phyloP scores from a whole-genome alignment of 2,797 vertebrate species.

The Pelochelys cantorii region DNA sequence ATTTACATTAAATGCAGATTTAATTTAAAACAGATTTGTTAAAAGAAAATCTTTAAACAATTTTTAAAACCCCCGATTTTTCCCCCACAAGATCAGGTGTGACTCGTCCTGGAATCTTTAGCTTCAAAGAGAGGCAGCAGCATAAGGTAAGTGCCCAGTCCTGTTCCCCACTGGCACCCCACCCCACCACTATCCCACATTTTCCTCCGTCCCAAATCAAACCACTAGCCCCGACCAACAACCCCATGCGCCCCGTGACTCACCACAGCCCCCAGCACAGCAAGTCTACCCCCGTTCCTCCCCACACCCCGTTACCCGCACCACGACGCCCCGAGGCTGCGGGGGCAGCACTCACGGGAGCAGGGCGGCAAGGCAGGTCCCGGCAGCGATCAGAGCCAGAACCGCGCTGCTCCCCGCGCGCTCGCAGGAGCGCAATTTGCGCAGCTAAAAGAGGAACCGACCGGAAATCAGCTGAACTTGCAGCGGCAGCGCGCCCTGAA shows the following conservation, averaged over 20 bases:
- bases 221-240: neutral
- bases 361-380: rapidly evolving
- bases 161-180: no score
- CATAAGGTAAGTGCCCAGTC: neutral
- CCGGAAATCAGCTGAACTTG: neutral
- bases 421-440: neutral
- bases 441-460: rapidly evolving
- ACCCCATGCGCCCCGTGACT: rapidly evolving
- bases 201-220: neutral
- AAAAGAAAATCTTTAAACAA: neutral
- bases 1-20: neutral
- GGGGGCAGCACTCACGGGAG: no score
- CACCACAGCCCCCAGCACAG: no score
- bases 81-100: no score
- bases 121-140: neutral
- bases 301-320: no score
- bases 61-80: neutral
- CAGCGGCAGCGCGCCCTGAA: neutral
- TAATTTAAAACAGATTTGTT: neutral
- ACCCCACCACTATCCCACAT: neutral
- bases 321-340: no score
- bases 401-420: no score
- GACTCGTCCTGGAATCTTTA: neutral
- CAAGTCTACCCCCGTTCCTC: no score
- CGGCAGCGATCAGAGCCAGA: no score